Percentiles rank a stretch among this genome's conserved stretches.
phyloP scores from a whole-genome alignment of 2,888 invertebrate genomes.

The Zhuqinia jingwanae region DNA sequence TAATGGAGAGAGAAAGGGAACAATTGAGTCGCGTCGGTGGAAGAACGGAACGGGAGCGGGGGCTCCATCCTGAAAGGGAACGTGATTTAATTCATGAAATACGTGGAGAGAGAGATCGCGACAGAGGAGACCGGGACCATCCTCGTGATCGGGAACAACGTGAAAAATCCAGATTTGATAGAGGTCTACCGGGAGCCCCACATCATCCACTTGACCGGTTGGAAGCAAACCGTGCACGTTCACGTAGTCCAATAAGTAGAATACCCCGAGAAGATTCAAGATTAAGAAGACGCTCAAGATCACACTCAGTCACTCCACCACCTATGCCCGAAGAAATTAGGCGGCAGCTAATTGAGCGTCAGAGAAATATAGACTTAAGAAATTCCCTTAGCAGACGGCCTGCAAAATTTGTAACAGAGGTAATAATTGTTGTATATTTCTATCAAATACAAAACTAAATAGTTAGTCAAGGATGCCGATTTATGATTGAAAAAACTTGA shows the following conservation, averaged over 20 bases:
- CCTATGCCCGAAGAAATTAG: constrained; percentile 75
- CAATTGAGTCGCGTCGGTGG: background rate
- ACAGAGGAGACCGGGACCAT: constrained; percentile 47
- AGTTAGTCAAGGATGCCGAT: background rate
- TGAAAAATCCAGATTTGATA: constrained; percentile 38
- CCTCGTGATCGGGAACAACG: constrained; percentile 39
- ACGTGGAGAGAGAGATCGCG: constrained; percentile 34
- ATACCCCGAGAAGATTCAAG: constrained; percentile 59
- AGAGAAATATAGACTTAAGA: constrained; percentile 70
- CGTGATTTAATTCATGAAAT: constrained; percentile 51
- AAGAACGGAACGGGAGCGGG: background rate
- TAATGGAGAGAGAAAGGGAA: constrained; percentile 49
- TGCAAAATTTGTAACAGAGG: constrained; percentile 61
- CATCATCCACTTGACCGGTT: constrained; percentile 40
- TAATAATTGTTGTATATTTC: constrained; percentile 24
- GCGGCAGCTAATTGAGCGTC: constrained; percentile 67
- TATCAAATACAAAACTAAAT: background rate
- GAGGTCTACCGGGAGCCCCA: background rate
- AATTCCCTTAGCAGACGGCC: constrained; percentile 72
- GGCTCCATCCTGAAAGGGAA: constrained; percentile 25
- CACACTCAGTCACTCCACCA: constrained; percentile 73
- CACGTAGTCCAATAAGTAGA: constrained; percentile 69
- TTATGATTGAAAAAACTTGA: background rate
- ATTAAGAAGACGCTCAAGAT: constrained; percentile 64
- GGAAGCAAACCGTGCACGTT: constrained; percentile 30